Base-by-base conservation (phyloP, 2,113 vertebrate species). In the Hiodon alosoides region DNA sequence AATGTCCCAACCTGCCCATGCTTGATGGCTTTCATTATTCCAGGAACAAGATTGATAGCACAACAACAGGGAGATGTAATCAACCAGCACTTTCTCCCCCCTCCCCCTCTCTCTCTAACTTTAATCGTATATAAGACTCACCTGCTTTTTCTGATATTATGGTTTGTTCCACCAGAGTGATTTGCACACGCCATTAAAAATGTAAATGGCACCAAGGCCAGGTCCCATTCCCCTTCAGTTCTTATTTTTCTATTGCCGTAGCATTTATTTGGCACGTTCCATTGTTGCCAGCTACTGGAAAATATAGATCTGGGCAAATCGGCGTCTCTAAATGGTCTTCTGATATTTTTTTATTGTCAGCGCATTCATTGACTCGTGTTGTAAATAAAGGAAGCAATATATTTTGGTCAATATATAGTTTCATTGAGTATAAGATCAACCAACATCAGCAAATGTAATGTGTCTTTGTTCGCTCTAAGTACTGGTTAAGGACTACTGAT, bases 61-160 rank as follows among this genome's bases (percentile, higher is more conserved):
- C 80, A 80, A 87, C 86, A 77, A 87, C 89, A 89, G 75, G 83
- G 83, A 85, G 90, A 92, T 91, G 86, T 89, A 90, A 89, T 92
- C 78, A 86, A 90, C 83, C 14, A 61, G 86, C 82, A 79, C 85
- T 85, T 89, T 86, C 46, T 60, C 31, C 31, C 31, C 31, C 2
- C 31, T 31, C 31, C 31, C 31, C 31, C 31, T 31, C 10, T 11
- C 67, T 68, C 48, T 85, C 10, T 31, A 10, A 14, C 62, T 31
- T n/a, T 31, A 65, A 14, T 65, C 62, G 4, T 31, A 7, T n/a
- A 14, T 17, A 65, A 6, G 1, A 14, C 3, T 31, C n/a, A 31
- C 64, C 17, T 17, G 5, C 46, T 66, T 46, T 46, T 46, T 66
- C 17, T 9, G 31, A 31, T 31, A 31, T 31, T 31, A 31, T 31